phyloP scores from a whole-genome alignment of 2,888 invertebrate species.

The Cactoblastis cactorum region DNA sequence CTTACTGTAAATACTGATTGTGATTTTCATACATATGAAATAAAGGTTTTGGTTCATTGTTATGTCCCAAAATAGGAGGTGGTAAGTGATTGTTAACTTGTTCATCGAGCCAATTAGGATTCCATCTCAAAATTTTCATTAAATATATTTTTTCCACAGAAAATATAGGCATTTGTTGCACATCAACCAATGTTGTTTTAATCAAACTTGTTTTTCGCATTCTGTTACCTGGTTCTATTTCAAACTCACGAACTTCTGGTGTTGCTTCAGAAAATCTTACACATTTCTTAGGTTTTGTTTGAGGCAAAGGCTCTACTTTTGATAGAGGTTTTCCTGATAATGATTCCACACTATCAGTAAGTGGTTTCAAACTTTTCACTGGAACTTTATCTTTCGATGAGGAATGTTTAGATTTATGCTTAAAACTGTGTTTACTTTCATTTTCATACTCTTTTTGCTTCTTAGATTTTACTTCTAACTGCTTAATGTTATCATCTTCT shows the following conservation, averaged over 20 bases:
- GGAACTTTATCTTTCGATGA: slow-evolving; percentile 35
- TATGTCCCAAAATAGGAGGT: slow-evolving; percentile 76
- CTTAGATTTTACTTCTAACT: slow-evolving; percentile 20
- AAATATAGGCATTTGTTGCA: slow-evolving; percentile 46
- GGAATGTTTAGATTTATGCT: slow-evolving; percentile 10
- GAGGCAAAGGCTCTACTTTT: slow-evolving; percentile 47
- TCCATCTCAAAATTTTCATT: slow-evolving; percentile 81
- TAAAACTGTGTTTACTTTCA: slow-evolving; percentile 19
- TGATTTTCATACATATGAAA: slow-evolving; percentile 76
- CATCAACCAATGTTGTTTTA: slow-evolving; percentile 46
- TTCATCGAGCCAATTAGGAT: slow-evolving; percentile 82
- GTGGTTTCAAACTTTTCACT: slow-evolving; percentile 45
- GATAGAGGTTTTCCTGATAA: slow-evolving; percentile 50
- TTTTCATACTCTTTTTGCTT: slow-evolving; percentile 21
- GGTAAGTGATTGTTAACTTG: slow-evolving; percentile 67
- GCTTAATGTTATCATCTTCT: neutral
- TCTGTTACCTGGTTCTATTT: slow-evolving; percentile 61
- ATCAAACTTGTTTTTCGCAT: slow-evolving; percentile 56
- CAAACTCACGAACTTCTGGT: slow-evolving; percentile 46
- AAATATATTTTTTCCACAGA: slow-evolving; percentile 70
- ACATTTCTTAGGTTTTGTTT: slow-evolving; percentile 44
- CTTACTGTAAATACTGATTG: slow-evolving; percentile 80
- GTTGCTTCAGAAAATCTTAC: slow-evolving; percentile 52
- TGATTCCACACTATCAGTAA: slow-evolving; percentile 39
- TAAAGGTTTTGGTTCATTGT: slow-evolving; percentile 70